Conservation (phyloP, 2,797 vertebrate genomes). For the Gambelia wislizenii region DNA sequence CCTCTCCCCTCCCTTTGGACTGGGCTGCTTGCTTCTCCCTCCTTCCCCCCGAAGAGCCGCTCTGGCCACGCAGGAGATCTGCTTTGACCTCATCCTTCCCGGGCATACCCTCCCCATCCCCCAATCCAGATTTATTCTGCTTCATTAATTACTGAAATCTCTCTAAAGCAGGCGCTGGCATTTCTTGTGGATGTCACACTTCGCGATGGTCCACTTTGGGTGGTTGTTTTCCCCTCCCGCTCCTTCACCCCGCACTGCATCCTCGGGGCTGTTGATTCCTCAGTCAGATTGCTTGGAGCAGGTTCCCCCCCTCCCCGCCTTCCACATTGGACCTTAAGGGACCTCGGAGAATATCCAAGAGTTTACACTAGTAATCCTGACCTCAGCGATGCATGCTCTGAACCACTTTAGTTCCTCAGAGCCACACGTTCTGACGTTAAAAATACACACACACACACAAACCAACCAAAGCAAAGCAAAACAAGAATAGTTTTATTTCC, state of each 20-base stretch:
- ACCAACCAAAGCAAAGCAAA: too few relatives aligned
- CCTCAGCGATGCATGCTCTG: background rate
- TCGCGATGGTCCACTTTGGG: background rate
- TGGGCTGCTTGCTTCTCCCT: background rate
- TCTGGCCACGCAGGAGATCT: background rate
- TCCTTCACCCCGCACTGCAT: background rate
- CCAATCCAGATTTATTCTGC: background rate
- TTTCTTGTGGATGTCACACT: too few relatives aligned
- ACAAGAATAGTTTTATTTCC: too few relatives aligned
- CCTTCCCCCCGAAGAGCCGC: too few relatives aligned
- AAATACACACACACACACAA: background rate
- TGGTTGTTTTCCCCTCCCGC: background rate
- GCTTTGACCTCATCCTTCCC: conserved; percentile 1
- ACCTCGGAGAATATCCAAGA: background rate
- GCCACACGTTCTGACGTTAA: background rate
- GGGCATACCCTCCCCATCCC: background rate
- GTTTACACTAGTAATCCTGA: background rate
- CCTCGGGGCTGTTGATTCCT: background rate
- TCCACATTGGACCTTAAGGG: too few relatives aligned
- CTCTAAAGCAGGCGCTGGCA: background rate
- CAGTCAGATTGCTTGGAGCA: too few relatives aligned
- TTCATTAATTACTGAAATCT: conserved; percentile 6
- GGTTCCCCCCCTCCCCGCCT: too few relatives aligned
- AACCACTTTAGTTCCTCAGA: background rate
- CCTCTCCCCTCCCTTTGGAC: background rate